These are phyloP conservation scores for Panurus biarmicus DNA, from an alignment of 2,113 vertebrate species.

Conservation along the genomic window DNA sequence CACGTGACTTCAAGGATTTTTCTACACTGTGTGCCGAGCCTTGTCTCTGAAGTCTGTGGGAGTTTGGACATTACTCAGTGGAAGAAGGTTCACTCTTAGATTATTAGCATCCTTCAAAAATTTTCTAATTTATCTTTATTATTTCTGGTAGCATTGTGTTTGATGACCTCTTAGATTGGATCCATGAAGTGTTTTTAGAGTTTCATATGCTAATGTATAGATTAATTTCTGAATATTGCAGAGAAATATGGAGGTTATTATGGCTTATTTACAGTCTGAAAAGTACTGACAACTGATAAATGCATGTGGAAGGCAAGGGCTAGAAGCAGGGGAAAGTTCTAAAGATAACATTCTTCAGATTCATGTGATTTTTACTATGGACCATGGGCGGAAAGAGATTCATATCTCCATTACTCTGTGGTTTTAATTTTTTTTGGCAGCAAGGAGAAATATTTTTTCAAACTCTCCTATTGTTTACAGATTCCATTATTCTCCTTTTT, in stretches of 20 bases:
- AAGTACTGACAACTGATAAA: not conserved
- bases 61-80: not conserved
- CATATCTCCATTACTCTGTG: constrained; percentile 5
- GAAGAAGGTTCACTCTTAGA: not conserved
- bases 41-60: not conserved
- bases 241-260: not conserved
- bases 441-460: not conserved
- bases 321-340: constrained; percentile 16
- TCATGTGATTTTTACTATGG: not conserved
- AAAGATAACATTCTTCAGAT: constrained; percentile 32
- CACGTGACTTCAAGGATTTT: not conserved
- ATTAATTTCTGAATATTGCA: not conserved
- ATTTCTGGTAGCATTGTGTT: not conserved
- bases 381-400: not conserved
- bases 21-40: not conserved
- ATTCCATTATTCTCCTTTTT: not conserved
- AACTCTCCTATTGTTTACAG: constrained; percentile 14
- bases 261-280: not conserved
- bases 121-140: not conserved
- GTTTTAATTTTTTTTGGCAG: constrained; percentile 35
- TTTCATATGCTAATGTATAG: not conserved
- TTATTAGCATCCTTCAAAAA: not conserved
- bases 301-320: not conserved
- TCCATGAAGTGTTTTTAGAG: not conserved
- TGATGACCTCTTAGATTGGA: not conserved